Percentiles rank a stretch among this genome's conserved stretches.
Evolutionary conservation across 2,113 vertebrate species (phyloP).

Genomic region (Hypomesus transpacificus): DNA sequence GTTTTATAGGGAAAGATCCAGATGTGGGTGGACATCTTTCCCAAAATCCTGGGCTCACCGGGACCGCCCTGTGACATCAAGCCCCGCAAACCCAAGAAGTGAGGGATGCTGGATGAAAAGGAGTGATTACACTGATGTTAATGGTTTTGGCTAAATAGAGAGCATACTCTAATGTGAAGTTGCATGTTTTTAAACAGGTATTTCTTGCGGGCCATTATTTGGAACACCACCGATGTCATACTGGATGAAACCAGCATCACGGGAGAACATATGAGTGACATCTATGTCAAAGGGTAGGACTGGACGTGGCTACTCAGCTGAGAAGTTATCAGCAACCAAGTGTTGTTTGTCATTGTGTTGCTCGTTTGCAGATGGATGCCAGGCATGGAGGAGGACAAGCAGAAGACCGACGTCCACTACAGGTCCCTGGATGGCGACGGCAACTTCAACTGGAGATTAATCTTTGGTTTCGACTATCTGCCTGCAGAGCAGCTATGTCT

Average conservation of each 20-base stretch:
- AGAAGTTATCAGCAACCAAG: no score
- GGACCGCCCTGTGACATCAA: slow-evolving; percentile 92
- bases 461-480: slow-evolving; percentile 92
- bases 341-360: neutral
- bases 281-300: slow-evolving; percentile 91
- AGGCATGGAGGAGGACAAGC: slow-evolving; percentile 96
- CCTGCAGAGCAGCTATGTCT: slow-evolving; percentile 92
- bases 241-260: slow-evolving; percentile 96
- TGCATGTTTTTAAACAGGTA: slow-evolving; percentile 67
- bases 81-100: slow-evolving; percentile 93
- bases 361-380: slow-evolving; percentile 86
- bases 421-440: slow-evolving; percentile 94
- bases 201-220: slow-evolving; percentile 83
- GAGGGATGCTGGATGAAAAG: slow-evolving; percentile 33
- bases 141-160: neutral
- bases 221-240: slow-evolving; percentile 94
- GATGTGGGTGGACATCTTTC: slow-evolving; percentile 98
- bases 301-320: no score
- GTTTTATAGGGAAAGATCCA: slow-evolving; percentile 83
- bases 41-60: slow-evolving; percentile 85
- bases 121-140: neutral
- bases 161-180: neutral
- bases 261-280: slow-evolving; percentile 94
- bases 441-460: slow-evolving; percentile 97
- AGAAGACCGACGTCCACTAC: slow-evolving; percentile 98